Evolutionary conservation across 2,888 invertebrate genomes (phyloP).

Genomic region (Harpalus rufipes): DNA sequence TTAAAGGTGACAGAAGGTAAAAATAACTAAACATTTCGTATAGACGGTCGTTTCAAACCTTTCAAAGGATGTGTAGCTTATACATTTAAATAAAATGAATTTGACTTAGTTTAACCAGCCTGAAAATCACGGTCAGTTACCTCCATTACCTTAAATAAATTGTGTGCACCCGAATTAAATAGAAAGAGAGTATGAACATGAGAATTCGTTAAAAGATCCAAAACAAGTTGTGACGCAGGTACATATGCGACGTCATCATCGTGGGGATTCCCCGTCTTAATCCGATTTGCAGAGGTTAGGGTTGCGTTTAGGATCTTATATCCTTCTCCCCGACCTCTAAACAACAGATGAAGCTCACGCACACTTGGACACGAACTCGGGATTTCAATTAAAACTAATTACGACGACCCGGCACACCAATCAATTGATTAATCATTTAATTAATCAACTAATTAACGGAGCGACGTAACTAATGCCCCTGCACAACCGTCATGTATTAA

Average conservation of each 20-base stretch:
- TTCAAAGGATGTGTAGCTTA: not conserved
- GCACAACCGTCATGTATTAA: slow-evolving; percentile 73
- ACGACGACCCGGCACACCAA: slow-evolving; percentile 75
- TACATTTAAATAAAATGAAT: not conserved
- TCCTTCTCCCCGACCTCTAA: not conserved
- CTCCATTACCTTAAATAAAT: not conserved
- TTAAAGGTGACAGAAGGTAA: too few relatives aligned
- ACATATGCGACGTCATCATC: not conserved
- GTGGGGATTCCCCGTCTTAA: not conserved
- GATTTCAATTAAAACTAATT: slow-evolving; percentile 84
- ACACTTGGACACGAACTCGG: slow-evolving; percentile 76
- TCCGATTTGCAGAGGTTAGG: not conserved
- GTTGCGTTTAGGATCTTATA: not conserved
- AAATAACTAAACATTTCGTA: too few relatives aligned
- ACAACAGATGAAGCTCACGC: slow-evolving; percentile 42
- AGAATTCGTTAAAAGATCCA: not conserved
- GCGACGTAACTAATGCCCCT: slow-evolving; percentile 75
- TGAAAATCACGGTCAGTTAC: not conserved
- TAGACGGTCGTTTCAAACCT: too few relatives aligned
- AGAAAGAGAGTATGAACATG: not conserved
- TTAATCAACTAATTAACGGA: slow-evolving; percentile 77
- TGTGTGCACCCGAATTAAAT: not conserved
- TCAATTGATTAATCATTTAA: slow-evolving; percentile 78
- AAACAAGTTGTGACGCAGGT: not conserved
- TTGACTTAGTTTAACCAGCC: not conserved